A percentile compares a stretch with the other conserved stretches of the same genome.
Evolutionary conservation across 1,140 invertebrate genomes (phyloP).

Genomic region (Tetramorium alpestre): DNA sequence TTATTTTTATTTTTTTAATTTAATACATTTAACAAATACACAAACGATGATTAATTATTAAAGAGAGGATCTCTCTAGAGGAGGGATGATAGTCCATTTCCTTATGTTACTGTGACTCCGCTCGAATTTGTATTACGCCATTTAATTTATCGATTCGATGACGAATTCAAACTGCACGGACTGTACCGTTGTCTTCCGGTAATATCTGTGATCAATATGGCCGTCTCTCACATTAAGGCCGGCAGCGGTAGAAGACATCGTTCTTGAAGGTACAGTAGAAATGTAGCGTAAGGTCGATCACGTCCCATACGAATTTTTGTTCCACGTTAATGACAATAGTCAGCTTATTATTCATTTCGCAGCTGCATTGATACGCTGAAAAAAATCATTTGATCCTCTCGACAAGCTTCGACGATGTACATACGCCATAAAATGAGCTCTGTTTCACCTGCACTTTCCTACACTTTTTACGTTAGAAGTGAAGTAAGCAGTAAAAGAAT

Average conservation of each 20-base stretch:
- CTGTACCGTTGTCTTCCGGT: slow-evolving; percentile 11
- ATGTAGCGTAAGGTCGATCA: not conserved
- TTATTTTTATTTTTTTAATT: not conserved
- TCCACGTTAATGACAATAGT: not conserved
- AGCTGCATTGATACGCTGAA: not conserved
- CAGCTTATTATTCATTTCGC: not conserved
- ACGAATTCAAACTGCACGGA: slow-evolving; percentile 6
- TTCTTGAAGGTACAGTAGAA: slow-evolving; percentile 13
- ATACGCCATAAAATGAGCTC: not conserved
- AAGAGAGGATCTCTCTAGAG: not conserved
- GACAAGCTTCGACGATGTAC: not conserved
- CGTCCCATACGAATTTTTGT: not conserved
- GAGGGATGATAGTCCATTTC: not conserved
- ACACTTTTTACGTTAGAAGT: not conserved
- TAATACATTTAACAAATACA: not conserved
- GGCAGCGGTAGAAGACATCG: not conserved
- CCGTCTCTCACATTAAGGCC: slow-evolving; percentile 1
- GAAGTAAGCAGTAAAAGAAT: not conserved
- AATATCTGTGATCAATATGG: slow-evolving; percentile 23
- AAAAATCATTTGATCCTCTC: not conserved
- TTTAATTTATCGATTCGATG: slow-evolving; percentile 15
- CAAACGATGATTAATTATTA: not conserved
- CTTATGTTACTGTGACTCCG: not conserved
- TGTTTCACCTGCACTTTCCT: not conserved
- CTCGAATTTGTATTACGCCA: not conserved